Base-by-base conservation (phyloP, 2,113 vertebrate genomes). In the Choloepus hoffmanni region DNA sequence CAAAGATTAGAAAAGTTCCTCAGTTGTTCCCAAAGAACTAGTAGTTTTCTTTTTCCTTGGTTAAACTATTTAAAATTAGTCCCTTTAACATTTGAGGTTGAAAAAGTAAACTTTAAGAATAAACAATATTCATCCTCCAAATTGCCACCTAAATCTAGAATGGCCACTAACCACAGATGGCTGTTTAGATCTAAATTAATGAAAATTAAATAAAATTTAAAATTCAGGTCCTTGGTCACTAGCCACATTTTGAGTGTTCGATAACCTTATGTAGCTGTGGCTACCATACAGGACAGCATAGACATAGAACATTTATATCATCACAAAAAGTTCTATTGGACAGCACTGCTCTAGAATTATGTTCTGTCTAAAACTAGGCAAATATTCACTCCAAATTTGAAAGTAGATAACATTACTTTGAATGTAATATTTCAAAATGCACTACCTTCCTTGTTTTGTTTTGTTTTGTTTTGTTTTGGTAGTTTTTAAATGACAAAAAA, bases 401-500 rank as follows among this genome's bases (percentile, higher is more conserved):
- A 94, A 95, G 65, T 48, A 55, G 72, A 53, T 55, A 68, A 45
- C 13, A 50, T 58, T 55, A 62, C 58, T 93, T 72, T 67, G 23
- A 74, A 60, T 65, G 23, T 28, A 67, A 18, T 45, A 12, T 88
- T 95, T 89, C 7, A 85, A 65, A 30, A 36, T 53, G 50, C 12
- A 60, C 63, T 92, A 9, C 55, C 88, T 86, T 73, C 82, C 36
- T n/a, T n/a, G n/a, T n/a, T n/a, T n/a, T 36, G 36, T 36, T 36
- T 36, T 36, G 36, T 36, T 36, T 36, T 36, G 18, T 85, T 95
- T 88, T 89, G 72, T 78, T 86, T 95, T 36, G 36, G 74, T 72
- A 91, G n/a, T 60, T 95, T 95, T 88, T 93, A 93, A 83, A 30
- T 60, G 11, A 45, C 18, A 58, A 73, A 96, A 96, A 87, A 83